phyloP scores from a whole-genome alignment of 2,797 vertebrate genomes.

The Malacoctenus gilli region DNA sequence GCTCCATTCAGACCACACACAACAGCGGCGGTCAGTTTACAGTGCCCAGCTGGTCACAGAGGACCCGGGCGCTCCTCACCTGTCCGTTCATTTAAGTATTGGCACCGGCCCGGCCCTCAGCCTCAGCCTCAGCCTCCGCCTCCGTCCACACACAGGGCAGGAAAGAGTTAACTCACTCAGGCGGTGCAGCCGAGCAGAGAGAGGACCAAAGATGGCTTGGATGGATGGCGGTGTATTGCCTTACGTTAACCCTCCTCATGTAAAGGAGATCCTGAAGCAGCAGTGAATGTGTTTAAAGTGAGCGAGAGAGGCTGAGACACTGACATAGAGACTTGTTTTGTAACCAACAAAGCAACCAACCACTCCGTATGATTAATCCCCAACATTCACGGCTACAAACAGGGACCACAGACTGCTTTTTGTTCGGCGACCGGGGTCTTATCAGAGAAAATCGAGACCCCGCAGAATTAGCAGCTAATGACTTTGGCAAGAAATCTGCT shows the following conservation, averaged over 20 bases:
- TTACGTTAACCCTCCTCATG: constrained; percentile 68
- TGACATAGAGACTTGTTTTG: constrained; percentile 25
- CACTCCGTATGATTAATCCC: constrained; percentile 20
- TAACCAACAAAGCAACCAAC: constrained; percentile 24
- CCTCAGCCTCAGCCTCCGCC: constrained; percentile 34
- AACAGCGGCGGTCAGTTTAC: constrained; percentile 75
- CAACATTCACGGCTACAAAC: constrained; percentile 3
- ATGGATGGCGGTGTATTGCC: constrained; percentile 64
- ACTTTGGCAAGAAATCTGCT: constrained; percentile 50
- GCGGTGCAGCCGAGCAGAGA: constrained; percentile 64
- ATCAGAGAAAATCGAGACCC: constrained; percentile 57
- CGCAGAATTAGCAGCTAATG: constrained; percentile 57
- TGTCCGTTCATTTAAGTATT: constrained; percentile 65
- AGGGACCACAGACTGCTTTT: constrained; percentile 2
- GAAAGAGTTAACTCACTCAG: constrained; percentile 68
- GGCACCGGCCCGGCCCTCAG: constrained; percentile 44
- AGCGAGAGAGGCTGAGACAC: no score
- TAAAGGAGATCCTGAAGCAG: constrained; percentile 38
- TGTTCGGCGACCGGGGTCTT: constrained; percentile 31
- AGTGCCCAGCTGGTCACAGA: constrained; percentile 61
- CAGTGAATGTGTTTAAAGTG: constrained; percentile 35
- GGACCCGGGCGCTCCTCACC: constrained; percentile 60
- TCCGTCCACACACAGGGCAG: constrained; percentile 30
- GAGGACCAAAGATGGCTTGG: constrained; percentile 62
- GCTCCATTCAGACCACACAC: constrained; percentile 75